A percentile compares a stretch with the other conserved stretches of the same genome.
Conservation (phyloP, 2,888 invertebrate genomes). For the Cosmia pyralina region DNA sequence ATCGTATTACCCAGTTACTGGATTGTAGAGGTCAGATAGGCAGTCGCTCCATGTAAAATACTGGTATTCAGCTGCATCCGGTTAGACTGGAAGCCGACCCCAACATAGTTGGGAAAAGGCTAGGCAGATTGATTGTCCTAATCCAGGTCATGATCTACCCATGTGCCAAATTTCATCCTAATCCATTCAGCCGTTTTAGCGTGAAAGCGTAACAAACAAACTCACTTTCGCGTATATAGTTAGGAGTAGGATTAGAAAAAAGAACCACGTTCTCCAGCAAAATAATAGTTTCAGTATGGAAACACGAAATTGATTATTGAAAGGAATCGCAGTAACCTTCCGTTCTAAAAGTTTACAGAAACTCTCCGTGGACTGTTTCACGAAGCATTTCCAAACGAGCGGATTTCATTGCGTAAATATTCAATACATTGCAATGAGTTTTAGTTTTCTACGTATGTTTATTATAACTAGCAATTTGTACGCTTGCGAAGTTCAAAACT, state of each 20-base stretch:
- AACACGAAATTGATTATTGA: conserved; percentile 28
- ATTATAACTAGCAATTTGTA: conserved; percentile 28
- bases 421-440: conserved; percentile 41
- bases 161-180: too few relatives aligned
- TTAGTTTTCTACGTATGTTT: conserved; percentile 23
- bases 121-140: too few relatives aligned
- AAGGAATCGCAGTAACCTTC: conserved; percentile 12
- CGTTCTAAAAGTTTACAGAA: conserved; percentile 23
- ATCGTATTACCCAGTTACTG: too few relatives aligned
- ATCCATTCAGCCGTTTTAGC: too few relatives aligned
- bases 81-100: too few relatives aligned
- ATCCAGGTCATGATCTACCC: too few relatives aligned
- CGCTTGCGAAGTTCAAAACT: conserved; percentile 31
- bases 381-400: conserved; percentile 24
- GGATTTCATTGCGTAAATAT: conserved; percentile 17
- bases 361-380: conserved; percentile 30
- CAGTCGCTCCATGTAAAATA: too few relatives aligned
- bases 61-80: too few relatives aligned
- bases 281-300: conserved; percentile 16
- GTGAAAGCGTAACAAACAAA: too few relatives aligned
- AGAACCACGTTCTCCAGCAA: neutral
- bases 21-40: too few relatives aligned
- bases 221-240: too few relatives aligned
- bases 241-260: neutral
- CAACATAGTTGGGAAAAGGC: too few relatives aligned